phyloP scores from a whole-genome alignment of 2,797 vertebrate genomes.

The Sebastes elongatus region DNA sequence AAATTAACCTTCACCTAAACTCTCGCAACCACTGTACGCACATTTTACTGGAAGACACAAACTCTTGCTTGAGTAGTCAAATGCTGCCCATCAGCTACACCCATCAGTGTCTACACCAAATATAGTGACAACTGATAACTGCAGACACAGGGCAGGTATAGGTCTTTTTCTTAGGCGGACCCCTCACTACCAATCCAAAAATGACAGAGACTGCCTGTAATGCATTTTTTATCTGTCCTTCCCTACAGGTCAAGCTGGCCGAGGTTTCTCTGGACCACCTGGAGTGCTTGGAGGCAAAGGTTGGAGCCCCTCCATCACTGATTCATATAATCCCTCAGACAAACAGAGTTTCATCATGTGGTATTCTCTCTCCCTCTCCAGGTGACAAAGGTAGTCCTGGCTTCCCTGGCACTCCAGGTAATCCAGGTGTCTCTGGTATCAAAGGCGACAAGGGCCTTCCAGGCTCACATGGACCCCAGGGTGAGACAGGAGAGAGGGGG shows the following conservation, averaged over 20 bases:
- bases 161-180: not conserved
- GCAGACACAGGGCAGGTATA: not conserved
- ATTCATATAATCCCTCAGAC: not conserved
- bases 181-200: not conserved
- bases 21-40: not conserved
- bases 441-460: slow-evolving; percentile 91
- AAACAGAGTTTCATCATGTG: not conserved
- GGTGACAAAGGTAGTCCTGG: slow-evolving; percentile 91
- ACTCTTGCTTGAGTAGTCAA: not conserved
- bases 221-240: not conserved
- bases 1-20: not conserved
- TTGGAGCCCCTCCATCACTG: slow-evolving; percentile 47
- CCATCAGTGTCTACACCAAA: not conserved
- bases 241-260: slow-evolving; percentile 87
- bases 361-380: slow-evolving; percentile 53
- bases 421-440: slow-evolving; percentile 88
- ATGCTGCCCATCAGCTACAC: not conserved
- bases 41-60: not conserved
- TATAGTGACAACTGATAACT: not conserved
- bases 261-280: slow-evolving; percentile 84
- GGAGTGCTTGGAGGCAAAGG: slow-evolving; percentile 90
- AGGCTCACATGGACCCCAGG: slow-evolving; percentile 83
- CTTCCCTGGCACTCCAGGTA: slow-evolving; percentile 90
- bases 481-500: slow-evolving; percentile 87
- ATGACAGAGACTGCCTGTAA: not conserved